phyloP scores from a whole-genome alignment of 2,888 invertebrate genomes.

The Orthonychiurus folsomi region DNA sequence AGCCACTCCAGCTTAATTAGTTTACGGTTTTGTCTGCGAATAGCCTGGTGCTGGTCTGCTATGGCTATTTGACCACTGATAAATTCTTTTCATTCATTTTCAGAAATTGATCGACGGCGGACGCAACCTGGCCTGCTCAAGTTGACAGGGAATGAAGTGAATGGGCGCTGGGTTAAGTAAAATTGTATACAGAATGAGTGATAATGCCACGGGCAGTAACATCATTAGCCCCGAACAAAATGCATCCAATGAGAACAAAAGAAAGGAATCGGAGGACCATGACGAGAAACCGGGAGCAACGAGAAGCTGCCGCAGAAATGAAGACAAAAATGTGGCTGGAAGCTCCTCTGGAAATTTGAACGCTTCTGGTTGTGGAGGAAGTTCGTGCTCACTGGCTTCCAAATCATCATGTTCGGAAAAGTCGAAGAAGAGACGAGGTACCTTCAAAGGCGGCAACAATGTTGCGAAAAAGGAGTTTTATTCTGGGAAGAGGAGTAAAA shows the following conservation, averaged over 20 bases:
- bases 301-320: not conserved
- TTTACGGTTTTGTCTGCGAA: too few species aligned
- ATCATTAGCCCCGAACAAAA: too few species aligned
- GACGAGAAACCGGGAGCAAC: not conserved
- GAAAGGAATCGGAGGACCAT: constrained; percentile 20
- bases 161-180: constrained; percentile 39
- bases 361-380: constrained; percentile 35
- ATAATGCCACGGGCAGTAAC: constrained; percentile 13
- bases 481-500: constrained; percentile 34
- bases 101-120: too few species aligned
- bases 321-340: too few species aligned
- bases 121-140: not conserved
- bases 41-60: too few species aligned
- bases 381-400: constrained; percentile 31
- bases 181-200: constrained; percentile 38
- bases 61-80: too few species aligned
- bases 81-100: too few species aligned
- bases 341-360: not conserved
- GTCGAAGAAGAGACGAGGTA: constrained; percentile 32
- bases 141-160: constrained; percentile 22
- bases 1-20: too few species aligned
- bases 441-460: constrained; percentile 23
- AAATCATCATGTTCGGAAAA: constrained; percentile 33
- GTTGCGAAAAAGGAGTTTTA: constrained; percentile 37
- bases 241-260: constrained; percentile 5